Base-by-base conservation (phyloP, 2,888 invertebrate species). In the Acanthococcus lagerstroemiae region DNA sequence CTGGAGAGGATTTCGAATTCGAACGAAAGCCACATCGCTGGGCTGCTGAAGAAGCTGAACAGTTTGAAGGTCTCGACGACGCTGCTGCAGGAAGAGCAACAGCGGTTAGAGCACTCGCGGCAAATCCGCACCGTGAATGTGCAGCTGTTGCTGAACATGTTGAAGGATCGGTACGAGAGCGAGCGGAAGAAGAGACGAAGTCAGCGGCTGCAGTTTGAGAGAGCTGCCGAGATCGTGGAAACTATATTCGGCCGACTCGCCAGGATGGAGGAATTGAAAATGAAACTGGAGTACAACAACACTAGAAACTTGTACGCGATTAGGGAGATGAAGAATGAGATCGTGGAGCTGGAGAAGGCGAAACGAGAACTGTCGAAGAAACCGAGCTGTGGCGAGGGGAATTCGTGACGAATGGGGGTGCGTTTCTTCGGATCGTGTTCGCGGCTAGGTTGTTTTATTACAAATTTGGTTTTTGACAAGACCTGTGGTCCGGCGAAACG, bases 211-310 rank as follows among this genome's bases (percentile, higher is more conserved):
- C 17, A 45, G 46, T 21, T 22, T 17, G 48, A 60, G 25, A 60
- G 19, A 26, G 27, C 24, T 24, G 48, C n/a, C 19, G 27, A 56
- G 30, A 30, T 19, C 21, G 26, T 60, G 9, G 25, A 27, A 21
- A 60, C 24, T 24, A 17, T 60, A 60, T 60, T 46, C 5, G 48
- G 48, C 12, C 26, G 26, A 24, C 26, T 60, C n/a, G 26, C 46
- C n/a, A 7, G 25, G 3, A 22, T 60, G 60, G 60, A 60, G 46
- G 17, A 46, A 19, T 25, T 60, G 26, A 60, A 60, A 48, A 60
- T 48, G 48, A 60, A 46, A 24, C 46, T 60, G 19, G 46, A 60
- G 27, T 60, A 60, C 46, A 48, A 60, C 25, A 60, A 60, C 26
- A 60, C 46, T 22, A 22, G 60, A 25, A 60, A 19, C 26, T 17